Percentiles rank a stretch among this genome's conserved stretches.
Conservation (phyloP, 2,888 invertebrate genomes). For the Ichneumoninae sp. region DNA sequence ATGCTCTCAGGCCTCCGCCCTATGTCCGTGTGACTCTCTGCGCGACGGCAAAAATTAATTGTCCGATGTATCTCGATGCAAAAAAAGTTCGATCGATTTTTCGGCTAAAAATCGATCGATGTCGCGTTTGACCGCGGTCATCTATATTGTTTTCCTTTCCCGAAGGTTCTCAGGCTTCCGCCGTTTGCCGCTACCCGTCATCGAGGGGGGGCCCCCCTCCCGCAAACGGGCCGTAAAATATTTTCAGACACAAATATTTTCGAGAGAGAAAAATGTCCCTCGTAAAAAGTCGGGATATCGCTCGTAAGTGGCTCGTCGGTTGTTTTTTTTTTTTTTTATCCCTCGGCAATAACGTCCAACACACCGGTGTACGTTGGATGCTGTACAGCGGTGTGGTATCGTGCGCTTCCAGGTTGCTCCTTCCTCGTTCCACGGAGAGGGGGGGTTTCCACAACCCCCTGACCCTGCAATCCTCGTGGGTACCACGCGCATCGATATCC, state of each 20-base stretch:
- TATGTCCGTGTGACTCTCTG: too few relatives aligned
- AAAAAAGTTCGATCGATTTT: not conserved
- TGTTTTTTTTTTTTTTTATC: constrained; percentile 3
- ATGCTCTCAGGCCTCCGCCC: not conserved
- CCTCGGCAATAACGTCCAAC: constrained; percentile 27
- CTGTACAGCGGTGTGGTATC: not conserved
- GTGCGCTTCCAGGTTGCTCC: constrained; percentile 27
- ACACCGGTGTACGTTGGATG: not conserved
- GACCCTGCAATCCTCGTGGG: constrained; percentile 25
- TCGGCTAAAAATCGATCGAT: not conserved
- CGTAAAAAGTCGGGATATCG: constrained; percentile 67
- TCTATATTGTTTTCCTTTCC: not conserved
- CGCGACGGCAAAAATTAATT: not conserved
- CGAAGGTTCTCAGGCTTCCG: not conserved
- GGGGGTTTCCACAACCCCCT: not conserved
- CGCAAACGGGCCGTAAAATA: constrained; percentile 67
- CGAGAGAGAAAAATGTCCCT: constrained; percentile 60
- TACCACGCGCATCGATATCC: constrained; percentile 22
- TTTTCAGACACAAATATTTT: constrained; percentile 68
- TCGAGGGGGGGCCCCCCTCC: not conserved
- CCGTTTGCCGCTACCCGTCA: constrained; percentile 17
- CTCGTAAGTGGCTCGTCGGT: constrained; percentile 65
- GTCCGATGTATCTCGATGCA: not conserved
- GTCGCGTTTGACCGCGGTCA: not conserved
- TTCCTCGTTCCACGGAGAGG: constrained; percentile 1